Evolutionary conservation across 2,888 invertebrate species (phyloP).

Genomic region (Mythimna albipuncta): DNA sequence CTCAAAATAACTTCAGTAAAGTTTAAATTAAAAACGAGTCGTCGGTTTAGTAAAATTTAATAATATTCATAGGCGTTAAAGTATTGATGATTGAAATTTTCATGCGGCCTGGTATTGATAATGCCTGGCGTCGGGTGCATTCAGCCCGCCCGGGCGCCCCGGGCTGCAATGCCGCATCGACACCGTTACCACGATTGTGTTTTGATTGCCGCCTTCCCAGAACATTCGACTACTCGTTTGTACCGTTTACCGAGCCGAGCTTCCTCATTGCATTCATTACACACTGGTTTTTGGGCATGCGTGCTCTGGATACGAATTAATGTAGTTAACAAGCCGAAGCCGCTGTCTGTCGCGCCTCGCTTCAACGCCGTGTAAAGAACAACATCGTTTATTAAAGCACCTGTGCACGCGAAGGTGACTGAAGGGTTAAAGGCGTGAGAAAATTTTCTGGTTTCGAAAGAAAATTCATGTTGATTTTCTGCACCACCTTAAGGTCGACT

Average conservation of each 20-base stretch:
- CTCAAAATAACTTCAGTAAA: background rate
- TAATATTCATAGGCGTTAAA: constrained; percentile 68
- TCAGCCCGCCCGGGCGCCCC: constrained; percentile 70
- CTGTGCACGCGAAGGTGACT: background rate
- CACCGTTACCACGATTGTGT: constrained; percentile 88
- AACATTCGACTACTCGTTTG: constrained; percentile 86
- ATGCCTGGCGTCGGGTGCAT: constrained; percentile 71
- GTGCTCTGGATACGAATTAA: constrained; percentile 68
- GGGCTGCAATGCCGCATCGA: constrained; percentile 65
- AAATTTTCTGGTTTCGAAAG: background rate
- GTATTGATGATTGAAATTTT: constrained; percentile 79
- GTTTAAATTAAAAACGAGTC: constrained; percentile 34
- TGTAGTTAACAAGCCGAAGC: constrained; percentile 55
- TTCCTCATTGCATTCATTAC: constrained; percentile 86
- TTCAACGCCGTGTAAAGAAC: constrained; percentile 47
- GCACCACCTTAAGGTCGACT: no score
- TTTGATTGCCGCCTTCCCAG: constrained; percentile 86
- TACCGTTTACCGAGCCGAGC: constrained; percentile 85
- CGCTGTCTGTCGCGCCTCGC: constrained; percentile 35
- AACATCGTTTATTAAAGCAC: constrained; percentile 43
- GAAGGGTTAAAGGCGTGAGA: constrained; percentile 21
- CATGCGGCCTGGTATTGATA: constrained; percentile 76
- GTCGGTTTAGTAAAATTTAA: constrained; percentile 48
- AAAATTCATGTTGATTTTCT: background rate
- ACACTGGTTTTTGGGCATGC: constrained; percentile 79